Base-by-base conservation (phyloP, 2,888 invertebrate species). In the Magallana nippona region DNA sequence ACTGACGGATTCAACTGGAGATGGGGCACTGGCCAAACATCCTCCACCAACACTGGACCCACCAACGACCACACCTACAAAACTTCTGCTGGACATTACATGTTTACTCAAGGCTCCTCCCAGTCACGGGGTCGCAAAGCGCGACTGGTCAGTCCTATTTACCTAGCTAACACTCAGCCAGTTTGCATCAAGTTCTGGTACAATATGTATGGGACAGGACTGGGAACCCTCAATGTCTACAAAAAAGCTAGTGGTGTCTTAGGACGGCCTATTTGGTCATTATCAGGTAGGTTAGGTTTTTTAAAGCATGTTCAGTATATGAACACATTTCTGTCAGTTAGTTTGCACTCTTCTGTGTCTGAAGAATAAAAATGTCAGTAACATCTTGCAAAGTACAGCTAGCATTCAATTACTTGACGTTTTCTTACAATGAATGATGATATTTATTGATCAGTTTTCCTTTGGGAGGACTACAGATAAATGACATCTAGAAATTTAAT, bases 61-160 rank as follows among this genome's bases (percentile, higher is more conserved):
- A 60, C 82, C 1, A 85, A 27, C 84, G 93, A 93, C 84, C 93
- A 93, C 88, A 93, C 93, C 1, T 91, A 91, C 83, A 89, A 90
- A 82, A 92, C 91, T 27, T 55, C 81, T 22, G 71, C 86, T 82
- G 92, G 92, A 19, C 88, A 91, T 92, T 98, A 97, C 94, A 96
- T 98, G 96, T 97, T 97, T 90, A 96, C 97, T 86, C 97, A 98
- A 92, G 96, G 97, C 22, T 96, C 97, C 0, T 95, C 96, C 0
- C 94, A 95, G 17, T 89, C 94, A 3, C 94, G 94, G 78, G 96
- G 96, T 89, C 96, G 96, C 84, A 96, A 96, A 0, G 96, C 97
- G 0, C 95, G 96, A 32, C 84, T 91, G 17, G 55, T 87, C 10
- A 89, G 89, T 56, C 89, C 90, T 1, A 85, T 87, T 2, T 89